Conservation (phyloP, 2,797 vertebrate species). For the Heliangelus exortis region DNA sequence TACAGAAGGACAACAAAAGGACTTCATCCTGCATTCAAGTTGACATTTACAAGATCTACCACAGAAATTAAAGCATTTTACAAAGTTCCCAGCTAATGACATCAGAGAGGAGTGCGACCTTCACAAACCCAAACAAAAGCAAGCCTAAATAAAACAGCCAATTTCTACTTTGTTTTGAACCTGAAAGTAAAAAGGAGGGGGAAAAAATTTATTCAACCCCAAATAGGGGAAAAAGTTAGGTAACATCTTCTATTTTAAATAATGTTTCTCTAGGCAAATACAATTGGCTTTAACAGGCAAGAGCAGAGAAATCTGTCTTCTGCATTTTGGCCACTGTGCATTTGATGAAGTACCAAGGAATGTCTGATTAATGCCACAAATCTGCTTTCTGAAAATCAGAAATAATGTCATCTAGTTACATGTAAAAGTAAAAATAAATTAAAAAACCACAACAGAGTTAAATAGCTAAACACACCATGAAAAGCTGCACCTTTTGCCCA, state of each 20-base stretch:
- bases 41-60: not conserved
- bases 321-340: not conserved
- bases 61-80: not conserved
- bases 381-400: not conserved
- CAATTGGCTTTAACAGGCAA: not conserved
- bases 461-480: not conserved
- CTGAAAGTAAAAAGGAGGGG: not conserved
- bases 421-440: not conserved
- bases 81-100: not conserved
- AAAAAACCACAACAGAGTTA: not conserved
- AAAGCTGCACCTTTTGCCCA: not conserved
- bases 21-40: not conserved
- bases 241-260: not conserved
- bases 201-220: not conserved
- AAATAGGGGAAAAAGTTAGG: not conserved
- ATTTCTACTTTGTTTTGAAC: not conserved
- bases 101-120: not conserved
- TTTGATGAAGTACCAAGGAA: not conserved
- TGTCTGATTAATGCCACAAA: not conserved
- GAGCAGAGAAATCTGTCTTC: not conserved
- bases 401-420: not conserved
- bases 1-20: not conserved
- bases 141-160: not conserved
- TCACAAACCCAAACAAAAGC: not conserved
- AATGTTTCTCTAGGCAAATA: not conserved